phyloP scores from a whole-genome alignment of 2,797 vertebrate genomes.

The Limnodromus scolopaceus region DNA sequence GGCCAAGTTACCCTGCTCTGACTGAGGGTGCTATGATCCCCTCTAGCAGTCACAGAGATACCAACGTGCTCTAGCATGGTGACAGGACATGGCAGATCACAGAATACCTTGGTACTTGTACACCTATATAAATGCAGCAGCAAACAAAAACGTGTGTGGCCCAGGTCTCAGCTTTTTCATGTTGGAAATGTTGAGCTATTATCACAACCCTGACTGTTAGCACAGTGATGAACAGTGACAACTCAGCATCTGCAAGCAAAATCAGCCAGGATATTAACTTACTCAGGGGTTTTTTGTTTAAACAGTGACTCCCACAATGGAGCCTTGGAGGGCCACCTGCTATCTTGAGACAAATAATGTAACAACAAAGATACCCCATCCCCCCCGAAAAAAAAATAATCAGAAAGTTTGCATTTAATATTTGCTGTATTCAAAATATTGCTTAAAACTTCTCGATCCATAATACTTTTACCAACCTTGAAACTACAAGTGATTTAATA shows the following conservation, averaged over 20 bases:
- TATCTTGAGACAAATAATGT: background rate
- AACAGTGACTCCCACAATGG: background rate
- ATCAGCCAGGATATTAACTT: background rate
- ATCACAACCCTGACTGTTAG: background rate
- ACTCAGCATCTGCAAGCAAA: slow-evolving; percentile 12
- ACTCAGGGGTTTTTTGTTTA: background rate
- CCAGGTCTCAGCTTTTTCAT: background rate
- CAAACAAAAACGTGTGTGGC: no score
- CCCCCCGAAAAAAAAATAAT: background rate
- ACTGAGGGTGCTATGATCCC: background rate
- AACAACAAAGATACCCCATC: background rate
- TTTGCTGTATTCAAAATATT: background rate
- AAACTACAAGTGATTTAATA: background rate
- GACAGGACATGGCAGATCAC: background rate
- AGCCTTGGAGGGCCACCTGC: background rate
- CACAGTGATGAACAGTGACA: background rate
- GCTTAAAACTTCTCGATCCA: background rate
- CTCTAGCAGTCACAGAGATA: background rate
- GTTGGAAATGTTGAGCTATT: background rate
- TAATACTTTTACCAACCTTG: background rate
- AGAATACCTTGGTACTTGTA: background rate
- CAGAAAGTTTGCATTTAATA: background rate
- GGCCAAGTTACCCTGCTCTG: background rate
- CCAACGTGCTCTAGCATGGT: fast-evolving
- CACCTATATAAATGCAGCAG: background rate